Percentiles rank a stretch among this genome's conserved stretches.
phyloP scores from a whole-genome alignment of 2,888 invertebrate species.

The Uropetala carovei region DNA sequence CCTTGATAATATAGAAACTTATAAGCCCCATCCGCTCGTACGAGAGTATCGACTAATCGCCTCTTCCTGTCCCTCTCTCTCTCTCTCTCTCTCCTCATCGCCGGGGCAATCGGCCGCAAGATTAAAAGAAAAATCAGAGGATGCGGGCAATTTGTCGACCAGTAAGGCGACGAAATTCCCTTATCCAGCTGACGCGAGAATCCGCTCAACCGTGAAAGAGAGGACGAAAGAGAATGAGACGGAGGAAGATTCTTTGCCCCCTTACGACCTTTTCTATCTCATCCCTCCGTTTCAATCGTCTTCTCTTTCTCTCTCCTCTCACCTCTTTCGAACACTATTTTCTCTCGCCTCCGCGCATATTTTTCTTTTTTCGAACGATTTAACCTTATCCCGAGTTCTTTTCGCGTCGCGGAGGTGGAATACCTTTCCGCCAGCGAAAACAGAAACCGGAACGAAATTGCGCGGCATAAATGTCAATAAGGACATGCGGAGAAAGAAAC shows the following conservation, averaged over 20 bases:
- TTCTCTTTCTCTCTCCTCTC: neutral
- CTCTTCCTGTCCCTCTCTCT: neutral
- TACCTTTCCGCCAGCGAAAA: constrained; percentile 27
- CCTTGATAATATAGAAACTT: neutral
- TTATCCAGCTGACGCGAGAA: neutral
- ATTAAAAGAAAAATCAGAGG: neutral
- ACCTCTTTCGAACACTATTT: neutral
- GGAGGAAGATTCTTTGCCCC: neutral
- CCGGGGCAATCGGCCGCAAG: neutral
- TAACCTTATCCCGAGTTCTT: neutral
- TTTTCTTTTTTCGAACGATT: neutral
- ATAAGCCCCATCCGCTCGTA: too few relatives aligned
- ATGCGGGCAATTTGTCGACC: constrained; percentile 8
- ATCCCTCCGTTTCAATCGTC: too few relatives aligned
- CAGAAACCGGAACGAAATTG: neutral
- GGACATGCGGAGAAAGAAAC: neutral
- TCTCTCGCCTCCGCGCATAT: neutral
- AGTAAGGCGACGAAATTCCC: neutral
- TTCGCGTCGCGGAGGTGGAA: neutral
- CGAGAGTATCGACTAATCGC: too few relatives aligned
- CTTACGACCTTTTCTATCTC: too few relatives aligned
- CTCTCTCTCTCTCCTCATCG: neutral
- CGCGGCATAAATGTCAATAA: constrained; percentile 14
- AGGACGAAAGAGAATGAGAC: neutral
- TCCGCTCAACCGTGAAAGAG: neutral